Percentiles rank a stretch among this genome's conserved stretches.
These are phyloP conservation scores for Hecatera dysodea DNA, from an alignment of 2,888 invertebrate genomes.

Conservation along the genomic window DNA sequence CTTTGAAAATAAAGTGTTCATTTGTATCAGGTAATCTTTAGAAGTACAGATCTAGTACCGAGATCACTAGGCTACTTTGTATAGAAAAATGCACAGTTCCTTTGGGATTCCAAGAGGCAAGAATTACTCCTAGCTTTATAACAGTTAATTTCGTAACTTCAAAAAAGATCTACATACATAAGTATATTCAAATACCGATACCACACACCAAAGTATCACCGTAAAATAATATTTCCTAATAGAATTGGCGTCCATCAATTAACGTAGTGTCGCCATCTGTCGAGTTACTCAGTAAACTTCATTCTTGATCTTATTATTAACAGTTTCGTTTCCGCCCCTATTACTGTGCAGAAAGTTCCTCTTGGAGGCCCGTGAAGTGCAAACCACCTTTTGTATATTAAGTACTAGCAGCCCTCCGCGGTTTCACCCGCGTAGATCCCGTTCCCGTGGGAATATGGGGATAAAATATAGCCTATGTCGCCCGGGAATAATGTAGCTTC, in stretches of 20 bases:
- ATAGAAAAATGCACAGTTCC: too few relatives aligned
- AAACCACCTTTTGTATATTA: too few relatives aligned
- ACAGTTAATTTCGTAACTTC: not conserved
- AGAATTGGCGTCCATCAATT: slow-evolving; percentile 44
- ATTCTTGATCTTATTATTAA: slow-evolving; percentile 68
- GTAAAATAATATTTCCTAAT: slow-evolving; percentile 43
- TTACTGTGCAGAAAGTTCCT: slow-evolving; percentile 19
- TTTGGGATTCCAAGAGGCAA: too few relatives aligned
- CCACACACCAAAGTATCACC: slow-evolving; percentile 27
- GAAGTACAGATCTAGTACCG: too few relatives aligned
- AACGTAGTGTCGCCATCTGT: slow-evolving; percentile 46
- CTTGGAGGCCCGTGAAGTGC: not conserved
- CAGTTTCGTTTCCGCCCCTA: slow-evolving; percentile 53
- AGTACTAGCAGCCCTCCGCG: too few relatives aligned
- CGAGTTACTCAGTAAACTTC: slow-evolving; percentile 61
- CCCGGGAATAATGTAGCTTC: too few relatives aligned
- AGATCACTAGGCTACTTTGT: too few relatives aligned
- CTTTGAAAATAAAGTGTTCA: not conserved
- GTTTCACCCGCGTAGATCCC: too few relatives aligned
- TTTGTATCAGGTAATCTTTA: too few relatives aligned
- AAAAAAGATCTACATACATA: not conserved
- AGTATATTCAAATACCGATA: not conserved
- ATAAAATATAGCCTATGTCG: too few relatives aligned
- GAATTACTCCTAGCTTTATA: too few relatives aligned
- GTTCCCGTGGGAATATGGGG: too few relatives aligned